Percentiles rank a stretch among this genome's conserved stretches.
Conservation (phyloP, 2,113 vertebrate species). For the Epinephelus moara region DNA sequence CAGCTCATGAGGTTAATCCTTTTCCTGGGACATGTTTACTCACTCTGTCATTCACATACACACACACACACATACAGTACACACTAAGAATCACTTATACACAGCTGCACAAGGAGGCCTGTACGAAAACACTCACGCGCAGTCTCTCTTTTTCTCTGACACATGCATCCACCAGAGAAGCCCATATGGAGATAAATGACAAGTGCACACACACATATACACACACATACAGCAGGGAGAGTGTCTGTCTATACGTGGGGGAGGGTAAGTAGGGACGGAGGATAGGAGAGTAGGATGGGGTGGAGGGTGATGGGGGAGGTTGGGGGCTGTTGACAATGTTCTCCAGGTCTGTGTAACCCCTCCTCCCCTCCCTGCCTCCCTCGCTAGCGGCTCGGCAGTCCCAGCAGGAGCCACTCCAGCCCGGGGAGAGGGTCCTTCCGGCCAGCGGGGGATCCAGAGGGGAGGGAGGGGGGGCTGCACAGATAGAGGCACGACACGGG, state of each 20-base stretch:
- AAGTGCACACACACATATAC: conserved; percentile 22
- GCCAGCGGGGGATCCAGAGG: conserved; percentile 70
- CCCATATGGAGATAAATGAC: conserved; percentile 64
- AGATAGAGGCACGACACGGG: conserved; percentile 39
- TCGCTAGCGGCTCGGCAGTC: conserved; percentile 68
- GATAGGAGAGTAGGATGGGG: conserved; percentile 36
- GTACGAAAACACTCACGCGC: conserved; percentile 30
- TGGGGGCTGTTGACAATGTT: conserved; percentile 65
- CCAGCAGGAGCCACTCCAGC: conserved; percentile 84
- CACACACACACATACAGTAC: background rate
- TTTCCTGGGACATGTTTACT: conserved; percentile 53
- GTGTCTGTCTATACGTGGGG: conserved; percentile 64
- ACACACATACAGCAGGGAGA: conserved; percentile 45
- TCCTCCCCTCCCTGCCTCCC: conserved; percentile 4
- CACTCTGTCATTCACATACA: conserved; percentile 16
- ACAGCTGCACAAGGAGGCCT: conserved; percentile 10
- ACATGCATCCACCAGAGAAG: conserved; percentile 48
- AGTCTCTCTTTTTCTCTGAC: conserved; percentile 37
- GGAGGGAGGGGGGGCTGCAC: background rate
- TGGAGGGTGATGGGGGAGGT: conserved; percentile 62
- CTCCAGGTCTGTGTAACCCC: conserved; percentile 64
- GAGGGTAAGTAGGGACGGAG: conserved; percentile 58
- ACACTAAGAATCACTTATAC: conserved; percentile 37
- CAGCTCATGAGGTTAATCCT: conserved; percentile 38
- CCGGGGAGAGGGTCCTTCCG: conserved; percentile 76